phyloP scores from a whole-genome alignment of 2,888 invertebrate genomes.

The Drosophila phalerata region DNA sequence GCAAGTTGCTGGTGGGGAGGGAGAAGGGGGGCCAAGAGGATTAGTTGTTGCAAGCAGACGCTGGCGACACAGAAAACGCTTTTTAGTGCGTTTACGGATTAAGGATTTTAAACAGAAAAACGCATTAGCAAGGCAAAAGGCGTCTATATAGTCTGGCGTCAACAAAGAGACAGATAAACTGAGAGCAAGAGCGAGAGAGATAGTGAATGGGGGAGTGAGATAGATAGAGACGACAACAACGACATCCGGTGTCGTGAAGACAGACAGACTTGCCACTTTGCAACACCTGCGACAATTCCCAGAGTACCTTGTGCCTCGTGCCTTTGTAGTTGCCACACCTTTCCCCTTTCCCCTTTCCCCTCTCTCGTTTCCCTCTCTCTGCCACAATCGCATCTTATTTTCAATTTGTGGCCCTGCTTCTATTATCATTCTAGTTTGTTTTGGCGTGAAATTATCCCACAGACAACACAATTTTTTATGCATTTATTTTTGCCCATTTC shows the following conservation, averaged over 20 bases:
- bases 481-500: constrained; percentile 1
- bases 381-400: constrained; percentile 8
- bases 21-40: constrained; percentile 41
- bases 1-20: no score
- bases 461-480: constrained; percentile 49
- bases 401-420: constrained; percentile 25
- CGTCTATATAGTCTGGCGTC: constrained; percentile 43
- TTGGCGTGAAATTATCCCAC: constrained; percentile 65
- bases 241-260: constrained; percentile 29
- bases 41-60: constrained; percentile 53
- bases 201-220: not conserved
- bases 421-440: constrained; percentile 44
- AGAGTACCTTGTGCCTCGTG: constrained; percentile 32
- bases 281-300: constrained; percentile 82
- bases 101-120: constrained; percentile 79
- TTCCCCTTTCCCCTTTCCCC: not conserved
- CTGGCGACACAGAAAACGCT: constrained; percentile 69
- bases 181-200: not conserved
- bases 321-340: constrained; percentile 28
- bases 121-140: constrained; percentile 78
- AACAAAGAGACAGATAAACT: constrained; percentile 43
- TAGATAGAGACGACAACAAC: constrained; percentile 15
- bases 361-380: not conserved
- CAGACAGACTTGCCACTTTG: constrained; percentile 72
- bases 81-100: constrained; percentile 80